Conservation (phyloP, 1,140 invertebrate species). For the Cherax quadricarinatus region DNA sequence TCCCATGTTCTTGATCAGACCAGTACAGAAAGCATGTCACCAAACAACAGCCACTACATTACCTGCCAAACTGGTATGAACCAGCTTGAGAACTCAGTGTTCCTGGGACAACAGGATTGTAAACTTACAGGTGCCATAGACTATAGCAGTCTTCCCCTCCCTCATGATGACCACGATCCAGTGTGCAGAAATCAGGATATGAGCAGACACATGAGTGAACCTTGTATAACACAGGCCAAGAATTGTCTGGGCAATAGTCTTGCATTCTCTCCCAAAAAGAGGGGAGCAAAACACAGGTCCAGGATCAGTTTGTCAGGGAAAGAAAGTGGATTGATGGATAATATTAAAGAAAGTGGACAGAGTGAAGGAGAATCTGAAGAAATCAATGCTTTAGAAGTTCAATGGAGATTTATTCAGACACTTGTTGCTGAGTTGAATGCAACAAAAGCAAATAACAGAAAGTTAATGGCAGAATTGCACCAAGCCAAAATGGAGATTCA, state of each 20-base stretch:
- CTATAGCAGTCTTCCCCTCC: constrained; percentile 60
- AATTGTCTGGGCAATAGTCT: neutral
- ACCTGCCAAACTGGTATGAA: constrained; percentile 51
- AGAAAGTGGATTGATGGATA: constrained; percentile 53
- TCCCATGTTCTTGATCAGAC: constrained; percentile 19
- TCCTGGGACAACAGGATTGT: constrained; percentile 18
- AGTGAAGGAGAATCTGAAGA: constrained; percentile 63
- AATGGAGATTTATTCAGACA: constrained; percentile 67
- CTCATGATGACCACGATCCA: constrained; percentile 29
- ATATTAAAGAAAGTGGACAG: constrained; percentile 61
- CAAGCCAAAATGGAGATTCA: constrained; percentile 62
- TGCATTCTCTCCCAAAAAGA: constrained; percentile 10
- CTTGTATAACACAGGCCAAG: constrained; percentile 46
- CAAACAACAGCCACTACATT: constrained; percentile 45
- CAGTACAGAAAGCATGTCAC: constrained; percentile 29
- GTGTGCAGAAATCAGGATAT: constrained; percentile 18
- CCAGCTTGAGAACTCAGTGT: constrained; percentile 50
- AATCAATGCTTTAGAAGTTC: constrained; percentile 54
- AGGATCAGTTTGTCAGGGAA: neutral
- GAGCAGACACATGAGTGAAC: constrained; percentile 63
- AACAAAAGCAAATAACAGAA: constrained; percentile 51
- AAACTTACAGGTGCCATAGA: constrained; percentile 51
- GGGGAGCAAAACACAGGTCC: neutral
- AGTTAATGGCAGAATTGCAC: constrained; percentile 55
- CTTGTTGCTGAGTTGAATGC: constrained; percentile 54